Evolutionary conservation across 2,113 vertebrate genomes (phyloP), one percentile per base, ranked within the genome.

Genomic region (Carassius auratus): DNA sequence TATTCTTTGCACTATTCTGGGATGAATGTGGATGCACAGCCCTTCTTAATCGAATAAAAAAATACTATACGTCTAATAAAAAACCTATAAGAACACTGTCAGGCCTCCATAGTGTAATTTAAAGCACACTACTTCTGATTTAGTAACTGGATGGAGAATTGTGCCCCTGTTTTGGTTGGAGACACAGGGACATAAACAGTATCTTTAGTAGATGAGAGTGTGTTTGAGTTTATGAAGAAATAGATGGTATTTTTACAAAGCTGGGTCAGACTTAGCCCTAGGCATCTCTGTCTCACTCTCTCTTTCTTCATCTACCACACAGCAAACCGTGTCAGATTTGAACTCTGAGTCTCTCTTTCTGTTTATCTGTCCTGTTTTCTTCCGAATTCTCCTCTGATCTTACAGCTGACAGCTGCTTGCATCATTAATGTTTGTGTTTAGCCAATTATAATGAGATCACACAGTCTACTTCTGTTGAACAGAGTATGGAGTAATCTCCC

Each of bases 181-280:
- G 76, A 78, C 74, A 66, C 9, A 85, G 73, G 45, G 80, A 83
- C 73, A 89, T 87, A 89, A 89, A 89, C 88, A 85, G 71, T 50
- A 77, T 88, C 76, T 88, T 80, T 85, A 84, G 66, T 81, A 45
- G 81, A 61, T 45, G 80, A 57, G 57, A 75, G 45, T 62, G 75
- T 76, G 52, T 84, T 4, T 30, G 83, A 62, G 83, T 23, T 74
- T 66, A 73, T 23, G 12, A 74, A 61, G 85, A 79, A 81, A 81
- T 80, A 48, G 77, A 84, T 86, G 87, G 84, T 88, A 88, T 88
- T 90, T 90, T 87, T 90, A 87, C 81, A 88, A 64, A 85, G 88
- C 88, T 89, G 89, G 89, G 90, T 91, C 89, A 91, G 85, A 89
- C 86, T 84, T 71, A 89, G 87, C 90, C 87, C 59, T 73, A 79